A percentile compares a stretch with the other conserved stretches of the same genome.
Conservation (phyloP, 2,797 vertebrate genomes). For the Cirrhinus mrigala region DNA sequence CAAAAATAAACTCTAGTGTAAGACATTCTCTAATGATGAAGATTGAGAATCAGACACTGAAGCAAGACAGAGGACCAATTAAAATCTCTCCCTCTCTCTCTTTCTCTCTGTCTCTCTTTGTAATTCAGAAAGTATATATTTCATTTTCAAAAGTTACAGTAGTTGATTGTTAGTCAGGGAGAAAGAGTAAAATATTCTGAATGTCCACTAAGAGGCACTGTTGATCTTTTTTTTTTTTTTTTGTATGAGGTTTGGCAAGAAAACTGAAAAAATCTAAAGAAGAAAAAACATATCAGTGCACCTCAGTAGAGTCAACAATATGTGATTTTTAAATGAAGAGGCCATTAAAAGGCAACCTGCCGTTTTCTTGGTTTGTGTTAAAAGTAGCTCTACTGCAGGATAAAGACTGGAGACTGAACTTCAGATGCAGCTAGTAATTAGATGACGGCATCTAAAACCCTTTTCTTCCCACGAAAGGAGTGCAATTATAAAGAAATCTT, state of each 20-base stretch:
- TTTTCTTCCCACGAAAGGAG: background rate
- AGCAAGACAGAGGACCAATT: background rate
- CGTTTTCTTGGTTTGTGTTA: constrained; percentile 6
- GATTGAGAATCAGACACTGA: background rate
- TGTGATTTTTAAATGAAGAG: constrained; percentile 6
- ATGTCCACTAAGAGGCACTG: constrained; percentile 39
- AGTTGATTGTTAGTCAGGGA: background rate
- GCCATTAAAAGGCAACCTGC: constrained; percentile 31
- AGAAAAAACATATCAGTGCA: background rate
- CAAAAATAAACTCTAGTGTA: background rate
- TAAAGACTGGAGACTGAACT: constrained; percentile 13
- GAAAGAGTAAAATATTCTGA: constrained; percentile 16
- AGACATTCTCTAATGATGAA: background rate
- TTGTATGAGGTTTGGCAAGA: background rate
- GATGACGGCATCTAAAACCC: constrained; percentile 15
- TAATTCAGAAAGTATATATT: background rate
- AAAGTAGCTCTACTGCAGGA: constrained; percentile 19
- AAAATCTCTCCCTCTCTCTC: background rate
- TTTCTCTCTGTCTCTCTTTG: background rate
- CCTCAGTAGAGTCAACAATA: constrained; percentile 14
- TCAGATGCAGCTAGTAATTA: constrained; percentile 32
- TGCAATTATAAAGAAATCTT: background rate
- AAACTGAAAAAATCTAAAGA: background rate
- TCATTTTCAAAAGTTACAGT: background rate
- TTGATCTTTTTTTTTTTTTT: constrained; percentile 25